These are phyloP conservation scores for Sipunculus nudus DNA, from an alignment of 2,888 invertebrate genomes.

Conservation along the genomic window DNA sequence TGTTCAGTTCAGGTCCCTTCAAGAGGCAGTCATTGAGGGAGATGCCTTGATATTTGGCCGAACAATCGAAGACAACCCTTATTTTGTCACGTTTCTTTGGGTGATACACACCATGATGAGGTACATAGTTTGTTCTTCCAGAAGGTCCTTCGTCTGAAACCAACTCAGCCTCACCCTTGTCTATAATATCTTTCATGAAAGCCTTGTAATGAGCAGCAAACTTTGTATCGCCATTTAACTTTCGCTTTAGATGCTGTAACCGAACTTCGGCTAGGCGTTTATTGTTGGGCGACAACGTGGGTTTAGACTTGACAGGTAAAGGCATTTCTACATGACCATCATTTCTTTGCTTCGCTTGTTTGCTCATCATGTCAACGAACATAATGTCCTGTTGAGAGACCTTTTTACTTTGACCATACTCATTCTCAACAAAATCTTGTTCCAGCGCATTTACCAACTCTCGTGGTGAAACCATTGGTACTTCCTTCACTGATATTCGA, in stretches of 20 bases:
- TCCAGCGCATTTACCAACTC: too few species aligned
- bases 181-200: constrained; percentile 14
- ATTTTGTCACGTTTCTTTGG: constrained; percentile 28
- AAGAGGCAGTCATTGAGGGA: constrained; percentile 22
- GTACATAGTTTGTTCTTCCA: constrained; percentile 17
- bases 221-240: neutral
- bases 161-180: constrained; percentile 13
- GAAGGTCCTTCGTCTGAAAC: neutral
- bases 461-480: too few species aligned
- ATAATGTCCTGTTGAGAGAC: too few species aligned
- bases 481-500: too few species aligned
- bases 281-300: constrained; percentile 15
- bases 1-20: constrained; percentile 25
- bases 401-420: too few species aligned
- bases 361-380: too few species aligned
- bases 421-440: too few species aligned
- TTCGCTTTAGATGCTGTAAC: constrained; percentile 1
- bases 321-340: constrained; percentile 20
- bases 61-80: constrained; percentile 27
- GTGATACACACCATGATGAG: constrained; percentile 29
- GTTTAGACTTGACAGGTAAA: constrained; percentile 11
- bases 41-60: constrained; percentile 14
- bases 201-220: constrained; percentile 6
- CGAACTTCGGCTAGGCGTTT: constrained; percentile 2
- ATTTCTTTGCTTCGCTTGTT: too few species aligned